Evolutionary conservation across 2,113 vertebrate genomes (phyloP).

Genomic region (Bostrychus sinensis): DNA sequence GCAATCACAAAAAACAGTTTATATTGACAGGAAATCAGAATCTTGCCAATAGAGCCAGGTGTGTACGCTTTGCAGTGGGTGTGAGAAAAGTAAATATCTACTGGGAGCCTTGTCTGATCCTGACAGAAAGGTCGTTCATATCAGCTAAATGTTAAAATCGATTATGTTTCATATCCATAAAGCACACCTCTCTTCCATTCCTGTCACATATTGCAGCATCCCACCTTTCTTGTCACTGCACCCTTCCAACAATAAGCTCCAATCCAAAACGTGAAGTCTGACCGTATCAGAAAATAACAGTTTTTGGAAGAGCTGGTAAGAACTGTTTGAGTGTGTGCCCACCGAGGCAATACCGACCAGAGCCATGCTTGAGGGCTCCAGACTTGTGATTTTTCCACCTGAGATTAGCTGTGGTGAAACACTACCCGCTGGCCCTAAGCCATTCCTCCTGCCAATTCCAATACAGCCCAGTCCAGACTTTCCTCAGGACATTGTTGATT

Average conservation of each 20-base stretch:
- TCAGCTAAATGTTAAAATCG: conserved; percentile 29
- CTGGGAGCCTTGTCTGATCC: conserved; percentile 22
- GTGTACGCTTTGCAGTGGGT: conserved; percentile 14
- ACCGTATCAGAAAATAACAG: conserved; percentile 17
- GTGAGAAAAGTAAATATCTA: conserved; percentile 35
- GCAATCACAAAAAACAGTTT: not conserved
- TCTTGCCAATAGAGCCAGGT: conserved; percentile 54
- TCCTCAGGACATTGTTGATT: conserved; percentile 23
- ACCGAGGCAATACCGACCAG: conserved; percentile 32
- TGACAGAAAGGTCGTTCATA: conserved; percentile 34
- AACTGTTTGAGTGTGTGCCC: conserved; percentile 26
- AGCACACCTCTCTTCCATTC: not conserved
- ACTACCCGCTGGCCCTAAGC: conserved; percentile 33
- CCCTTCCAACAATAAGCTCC: not conserved
- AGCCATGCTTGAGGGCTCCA: conserved; percentile 40
- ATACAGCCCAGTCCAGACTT: conserved; percentile 6
- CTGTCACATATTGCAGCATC: not conserved
- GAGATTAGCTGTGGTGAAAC: conserved; percentile 31
- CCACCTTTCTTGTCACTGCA: not conserved
- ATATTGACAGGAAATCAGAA: conserved; percentile 21
- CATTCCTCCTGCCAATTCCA: conserved; percentile 23
- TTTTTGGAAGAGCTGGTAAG: not conserved
- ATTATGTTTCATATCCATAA: conserved; percentile 21
- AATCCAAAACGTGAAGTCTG: not conserved
- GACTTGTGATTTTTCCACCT: conserved; percentile 39